Evolutionary conservation across 2,113 vertebrate genomes (phyloP).

Genomic region (Gymnarchus niloticus): DNA sequence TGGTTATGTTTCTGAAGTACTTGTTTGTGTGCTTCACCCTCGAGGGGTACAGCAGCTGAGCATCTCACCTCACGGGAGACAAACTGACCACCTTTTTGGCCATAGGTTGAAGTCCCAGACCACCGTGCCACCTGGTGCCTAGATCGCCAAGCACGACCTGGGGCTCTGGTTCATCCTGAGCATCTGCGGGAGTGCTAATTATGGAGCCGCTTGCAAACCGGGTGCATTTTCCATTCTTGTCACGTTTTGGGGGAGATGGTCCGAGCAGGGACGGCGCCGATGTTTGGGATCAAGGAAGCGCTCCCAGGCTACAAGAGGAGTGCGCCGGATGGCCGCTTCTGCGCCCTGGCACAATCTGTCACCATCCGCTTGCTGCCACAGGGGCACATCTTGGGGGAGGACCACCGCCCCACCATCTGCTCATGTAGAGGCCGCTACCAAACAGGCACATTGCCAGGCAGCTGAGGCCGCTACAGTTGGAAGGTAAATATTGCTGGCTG

Average conservation of each 20-base stretch:
- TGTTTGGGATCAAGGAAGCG: conserved; percentile 30
- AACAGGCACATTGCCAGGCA: too few species aligned
- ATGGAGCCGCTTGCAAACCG: background rate
- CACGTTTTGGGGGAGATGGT: background rate
- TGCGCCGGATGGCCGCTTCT: conserved; percentile 46
- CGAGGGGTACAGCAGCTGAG: background rate
- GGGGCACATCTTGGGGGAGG: conserved; percentile 42
- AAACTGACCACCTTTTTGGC: background rate
- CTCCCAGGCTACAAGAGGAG: conserved; percentile 51
- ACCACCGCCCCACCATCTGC: conserved; percentile 23
- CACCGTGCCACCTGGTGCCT: background rate
- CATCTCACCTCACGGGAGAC: background rate
- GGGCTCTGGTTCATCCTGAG: background rate
- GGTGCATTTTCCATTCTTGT: background rate
- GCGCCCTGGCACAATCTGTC: conserved; percentile 46
- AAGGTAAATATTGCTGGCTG: background rate
- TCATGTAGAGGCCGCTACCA: conserved; percentile 15
- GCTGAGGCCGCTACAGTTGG: background rate
- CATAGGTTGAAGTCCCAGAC: background rate
- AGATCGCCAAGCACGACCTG: background rate
- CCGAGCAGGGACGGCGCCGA: background rate
- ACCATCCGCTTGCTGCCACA: conserved; percentile 30
- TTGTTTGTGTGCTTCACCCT: background rate
- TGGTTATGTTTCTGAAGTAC: background rate
- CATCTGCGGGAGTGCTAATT: background rate